phyloP scores from a whole-genome alignment of 1,140 invertebrate genomes.

The Drosophila ercepeae region DNA sequence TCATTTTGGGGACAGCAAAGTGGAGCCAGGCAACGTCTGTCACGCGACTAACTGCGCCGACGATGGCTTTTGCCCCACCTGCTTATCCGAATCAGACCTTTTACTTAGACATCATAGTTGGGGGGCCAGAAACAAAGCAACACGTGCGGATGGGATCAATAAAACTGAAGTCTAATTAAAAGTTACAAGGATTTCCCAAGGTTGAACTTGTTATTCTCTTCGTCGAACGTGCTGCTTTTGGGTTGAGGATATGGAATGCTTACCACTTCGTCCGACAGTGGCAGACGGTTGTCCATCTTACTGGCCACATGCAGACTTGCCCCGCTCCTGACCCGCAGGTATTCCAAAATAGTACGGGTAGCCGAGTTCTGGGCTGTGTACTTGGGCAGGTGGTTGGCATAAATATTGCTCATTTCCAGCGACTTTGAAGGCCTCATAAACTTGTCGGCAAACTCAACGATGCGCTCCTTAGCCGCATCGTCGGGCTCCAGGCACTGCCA shows the following conservation, averaged over 20 bases:
- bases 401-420: constrained; percentile 37
- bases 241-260: constrained; percentile 2
- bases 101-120: constrained; percentile 74
- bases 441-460: constrained; percentile 63
- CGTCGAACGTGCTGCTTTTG: neutral
- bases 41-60: constrained; percentile 70
- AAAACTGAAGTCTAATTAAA: too few relatives aligned
- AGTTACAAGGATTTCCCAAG: neutral
- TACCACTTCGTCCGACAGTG: constrained; percentile 47
- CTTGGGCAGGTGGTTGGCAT: constrained; percentile 53
- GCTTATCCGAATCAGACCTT: constrained; percentile 71
- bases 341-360: constrained; percentile 57
- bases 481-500: constrained; percentile 67
- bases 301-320: constrained; percentile 53
- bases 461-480: constrained; percentile 39
- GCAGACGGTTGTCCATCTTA: constrained; percentile 53
- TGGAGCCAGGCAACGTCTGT: constrained; percentile 8
- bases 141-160: neutral
- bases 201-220: too few relatives aligned
- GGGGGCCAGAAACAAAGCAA: neutral
- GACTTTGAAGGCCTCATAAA: constrained; percentile 65
- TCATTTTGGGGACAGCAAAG: constrained; percentile 49
- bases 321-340: constrained; percentile 50
- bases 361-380: constrained; percentile 42
- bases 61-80: constrained; percentile 6